Evolutionary conservation across 2,113 vertebrate genomes (phyloP), one percentile per base, ranked within the genome.

Genomic region (Neopipo cinnamomea): DNA sequence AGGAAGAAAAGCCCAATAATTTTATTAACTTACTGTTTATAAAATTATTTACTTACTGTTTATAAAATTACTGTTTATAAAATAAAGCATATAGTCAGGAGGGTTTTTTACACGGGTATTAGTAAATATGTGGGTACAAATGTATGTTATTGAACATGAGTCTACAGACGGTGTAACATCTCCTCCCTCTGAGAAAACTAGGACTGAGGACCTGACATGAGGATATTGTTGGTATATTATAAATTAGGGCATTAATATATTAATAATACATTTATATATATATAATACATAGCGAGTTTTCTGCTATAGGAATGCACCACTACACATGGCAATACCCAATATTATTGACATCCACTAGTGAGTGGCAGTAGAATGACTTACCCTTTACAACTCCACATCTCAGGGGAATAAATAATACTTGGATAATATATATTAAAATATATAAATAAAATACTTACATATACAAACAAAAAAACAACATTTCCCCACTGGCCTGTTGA

Each of bases 61-160:
- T 35, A 18, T 11, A 23, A 24, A 37, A n/a, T 12, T 37, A 37
- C 4, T 74, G 15, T 21, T 79, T 41, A 19, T 9, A 27, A 28
- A 39, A 33, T 6, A 1, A 75, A 27, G 8, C 3, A 12, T 1
- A 24, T 25, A 22, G 52, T 42, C 68, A 46, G 23, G 53, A 42
- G 55, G 13, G n/a, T 19, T 14, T 31, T 58, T 31, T 8, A 47
- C 33, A 68, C 25, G 42, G 55, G 3, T 28, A 31, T 33, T 9
- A 28, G 21, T 37, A 37, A 80, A 33, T 5, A 24, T 18, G 14
- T 33, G 41, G 28, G 33, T 20, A 39, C 7, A 23, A 13, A 7
- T 5, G 41, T 3, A 2, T 8, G 5, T 3, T 8, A 49, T 0
- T 75, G 33, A 67, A 17, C 19, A 20, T 0, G 1, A 50, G 37